Base-by-base conservation (phyloP, 30 jellyfish, hydroid and myxozoan species). In the Chrysaora quinquecirrha region DNA sequence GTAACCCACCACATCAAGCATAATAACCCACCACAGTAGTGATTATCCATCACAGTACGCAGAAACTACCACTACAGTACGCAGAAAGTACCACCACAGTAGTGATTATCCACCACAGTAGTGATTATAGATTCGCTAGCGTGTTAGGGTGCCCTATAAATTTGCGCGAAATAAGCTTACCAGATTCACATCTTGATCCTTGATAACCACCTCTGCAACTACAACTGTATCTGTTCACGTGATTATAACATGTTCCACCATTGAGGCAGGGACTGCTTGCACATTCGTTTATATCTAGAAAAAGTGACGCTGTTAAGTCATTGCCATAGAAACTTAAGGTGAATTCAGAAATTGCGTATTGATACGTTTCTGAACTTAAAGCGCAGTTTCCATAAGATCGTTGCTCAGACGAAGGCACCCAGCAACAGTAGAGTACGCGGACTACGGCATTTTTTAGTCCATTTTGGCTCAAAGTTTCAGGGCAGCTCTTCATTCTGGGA, bases 171-270 rank as follows among this genome's bases (percentile, higher is more conserved):
- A n/a, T n/a, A n/a, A n/a, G n/a, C n/a, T 64, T 48, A 73, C 85
- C 85, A 33, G 78, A 4, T 60, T 76, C 76, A 65, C 94, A 83
- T 31, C 75, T 83, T 70, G 80, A 29, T 4, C 94, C 94, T 19
- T 64, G 16, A 56, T 24, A 83, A n/a, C 87, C 87, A 54, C 66
- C 66, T 38, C 23, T 50, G 72, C 94, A 83, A 12, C 50, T 22
- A 19, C 94, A 83, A 0, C 60, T 34, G 71, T 47, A 83, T 31
- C 29, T 68, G 33, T 83, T 83, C 28, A 83, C 61, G 16, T 67
- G 35, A 47, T 83, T 70, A 6, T 68, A 9, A 48, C 94, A 83
- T 30, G 48, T 56, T 20, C 81, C 94, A 56, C 81, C 81, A 35
- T 71, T 83, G 29, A 48, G 38, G 23, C 94, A 83, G 0, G 94